Evolutionary conservation across 1,140 invertebrate genomes (phyloP).

Genomic region (Gonioctena quinquepunctata): DNA sequence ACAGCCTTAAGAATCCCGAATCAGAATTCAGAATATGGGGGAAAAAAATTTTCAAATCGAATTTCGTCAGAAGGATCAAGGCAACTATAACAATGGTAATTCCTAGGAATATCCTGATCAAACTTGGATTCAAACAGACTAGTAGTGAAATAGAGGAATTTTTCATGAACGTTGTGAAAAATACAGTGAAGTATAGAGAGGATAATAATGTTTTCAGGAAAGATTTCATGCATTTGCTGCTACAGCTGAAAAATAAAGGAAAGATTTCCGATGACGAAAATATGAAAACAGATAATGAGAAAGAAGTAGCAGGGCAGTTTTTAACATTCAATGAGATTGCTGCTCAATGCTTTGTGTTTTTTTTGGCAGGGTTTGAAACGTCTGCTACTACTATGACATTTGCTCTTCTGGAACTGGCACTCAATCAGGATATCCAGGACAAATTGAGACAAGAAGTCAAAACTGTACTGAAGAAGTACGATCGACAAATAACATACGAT

Average conservation of each 20-base stretch:
- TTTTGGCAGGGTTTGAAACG: constrained; percentile 61
- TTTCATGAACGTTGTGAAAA: constrained; percentile 47
- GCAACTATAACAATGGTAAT: not conserved
- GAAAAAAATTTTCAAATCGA: constrained; percentile 24
- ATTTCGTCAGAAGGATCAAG: constrained; percentile 11
- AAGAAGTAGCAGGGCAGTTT: constrained; percentile 39
- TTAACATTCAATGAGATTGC: constrained; percentile 37
- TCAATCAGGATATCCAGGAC: constrained; percentile 57
- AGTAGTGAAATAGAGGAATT: constrained; percentile 45
- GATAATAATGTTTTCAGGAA: constrained; percentile 58
- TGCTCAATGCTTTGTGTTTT: constrained; percentile 58
- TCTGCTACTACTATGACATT: constrained; percentile 57
- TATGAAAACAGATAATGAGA: constrained; percentile 17
- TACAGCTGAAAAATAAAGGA: constrained; percentile 59
- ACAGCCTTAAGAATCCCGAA: constrained; percentile 39
- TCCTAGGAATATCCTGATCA: not conserved
- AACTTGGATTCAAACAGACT: not conserved
- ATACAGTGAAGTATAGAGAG: constrained; percentile 49
- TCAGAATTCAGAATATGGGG: constrained; percentile 56
- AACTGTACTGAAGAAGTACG: constrained; percentile 16
- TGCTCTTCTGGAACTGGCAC: constrained; percentile 57
- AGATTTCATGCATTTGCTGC: constrained; percentile 62
- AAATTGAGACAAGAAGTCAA: constrained; percentile 56
- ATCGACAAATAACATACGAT: constrained; percentile 60
- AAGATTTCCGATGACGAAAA: constrained; percentile 45